phyloP scores from a whole-genome alignment of 2,888 invertebrate species.

The Allolobophora icterica region DNA sequence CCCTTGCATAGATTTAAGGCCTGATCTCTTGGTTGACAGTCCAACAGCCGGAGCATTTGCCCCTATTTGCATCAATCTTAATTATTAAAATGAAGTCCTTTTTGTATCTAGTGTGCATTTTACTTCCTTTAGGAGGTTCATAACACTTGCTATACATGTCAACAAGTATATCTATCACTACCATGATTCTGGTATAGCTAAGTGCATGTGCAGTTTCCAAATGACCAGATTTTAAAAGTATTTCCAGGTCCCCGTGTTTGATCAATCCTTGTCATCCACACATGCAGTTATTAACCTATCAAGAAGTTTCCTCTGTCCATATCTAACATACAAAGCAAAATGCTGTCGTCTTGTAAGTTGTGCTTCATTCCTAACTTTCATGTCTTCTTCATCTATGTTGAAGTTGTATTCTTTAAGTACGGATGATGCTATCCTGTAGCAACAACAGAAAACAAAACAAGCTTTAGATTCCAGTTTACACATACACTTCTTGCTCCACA shows the following conservation, averaged over 20 bases:
- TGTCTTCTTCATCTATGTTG: constrained; percentile 49
- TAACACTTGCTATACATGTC: too few relatives aligned
- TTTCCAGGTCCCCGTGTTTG: background rate
- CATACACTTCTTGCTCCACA: background rate
- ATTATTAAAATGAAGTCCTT: too few relatives aligned
- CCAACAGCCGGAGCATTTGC: too few relatives aligned
- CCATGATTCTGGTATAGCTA: background rate
- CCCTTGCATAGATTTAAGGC: too few relatives aligned
- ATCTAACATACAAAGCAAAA: constrained; percentile 52
- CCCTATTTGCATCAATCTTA: too few relatives aligned
- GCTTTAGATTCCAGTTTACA: background rate
- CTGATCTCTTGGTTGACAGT: too few relatives aligned
- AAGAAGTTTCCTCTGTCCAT: constrained; percentile 54
- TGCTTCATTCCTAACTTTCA: constrained; percentile 3
- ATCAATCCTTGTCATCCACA: background rate
- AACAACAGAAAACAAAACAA: background rate
- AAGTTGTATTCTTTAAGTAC: constrained; percentile 47
- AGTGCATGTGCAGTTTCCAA: background rate
- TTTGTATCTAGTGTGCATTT: too few relatives aligned
- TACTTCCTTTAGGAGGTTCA: too few relatives aligned
- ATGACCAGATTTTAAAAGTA: background rate
- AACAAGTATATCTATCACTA: background rate
- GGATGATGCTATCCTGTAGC: constrained; percentile 48
- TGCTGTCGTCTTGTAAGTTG: constrained; percentile 47
- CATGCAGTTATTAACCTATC: constrained; percentile 5